Base-by-base conservation (phyloP, 1,140 invertebrate genomes). In the Limonius californicus region DNA sequence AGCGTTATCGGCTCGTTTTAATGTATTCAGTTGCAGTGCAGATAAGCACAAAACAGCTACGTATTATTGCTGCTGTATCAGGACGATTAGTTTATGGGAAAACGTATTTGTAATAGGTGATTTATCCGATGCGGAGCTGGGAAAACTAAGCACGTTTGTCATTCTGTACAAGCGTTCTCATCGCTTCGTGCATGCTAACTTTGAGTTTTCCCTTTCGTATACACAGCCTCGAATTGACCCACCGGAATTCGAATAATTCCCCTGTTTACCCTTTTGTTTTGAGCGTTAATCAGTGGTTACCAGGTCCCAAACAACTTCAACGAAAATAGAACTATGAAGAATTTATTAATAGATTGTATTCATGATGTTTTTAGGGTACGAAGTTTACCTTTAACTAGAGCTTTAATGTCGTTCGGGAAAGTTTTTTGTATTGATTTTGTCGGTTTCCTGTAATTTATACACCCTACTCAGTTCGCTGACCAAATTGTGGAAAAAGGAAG, bases 161-260 rank as follows among this genome's bases (percentile, higher is more conserved):
- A 45, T 45, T 45, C 42, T 45, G 16, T 45, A 45, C 42, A 45
- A n/a, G 42, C 42, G 16, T 15, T 45, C 16, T n/a, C 42, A 45
- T 2, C 42, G 42, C 42, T 45, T 45, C 42, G n/a, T 45, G 42
- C n/a, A 45, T 45, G 42, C 42, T n/a, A 45, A 45, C n/a, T n/a
- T 45, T 45, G 2, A 2, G 12, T 3, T 45, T 45, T 45, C 12
- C 16, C 12, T 6, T 45, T 35, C 32, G 32, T 35, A 35, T 35
- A 35, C 32, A 35, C 12, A 4, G 2, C 3, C 12, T 6, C 6
- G 14, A 2, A 45, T 45, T 45, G 42, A 45, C 42, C 42, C 42
- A 45, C 42, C 42, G 42, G 42, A 45, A 45, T 45, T 45, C 42
- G 16, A 12, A 45, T 15, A 45, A 45, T 27, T 27, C 23, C 23